Evolutionary conservation across 2,797 vertebrate genomes (phyloP).

Genomic region (Schizothorax lantsangensis): DNA sequence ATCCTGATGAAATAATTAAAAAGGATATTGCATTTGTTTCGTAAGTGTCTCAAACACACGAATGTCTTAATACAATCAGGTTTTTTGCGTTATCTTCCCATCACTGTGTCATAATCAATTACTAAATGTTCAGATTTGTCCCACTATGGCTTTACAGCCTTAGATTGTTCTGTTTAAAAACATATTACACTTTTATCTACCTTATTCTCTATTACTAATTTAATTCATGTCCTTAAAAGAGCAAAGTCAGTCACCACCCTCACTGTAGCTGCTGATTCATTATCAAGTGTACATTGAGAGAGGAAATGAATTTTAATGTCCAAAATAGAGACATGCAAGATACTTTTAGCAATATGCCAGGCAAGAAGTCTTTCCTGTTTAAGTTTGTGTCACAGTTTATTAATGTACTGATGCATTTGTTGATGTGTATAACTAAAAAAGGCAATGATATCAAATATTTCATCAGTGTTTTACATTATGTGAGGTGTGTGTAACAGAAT

Average conservation of each 20-base stretch:
- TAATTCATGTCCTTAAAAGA: slow-evolving; percentile 3
- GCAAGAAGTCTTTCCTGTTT: background rate
- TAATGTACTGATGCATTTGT: background rate
- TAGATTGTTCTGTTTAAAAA: background rate
- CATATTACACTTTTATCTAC: background rate
- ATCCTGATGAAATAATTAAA: slow-evolving; percentile 17
- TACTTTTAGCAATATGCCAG: background rate
- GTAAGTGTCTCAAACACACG: background rate
- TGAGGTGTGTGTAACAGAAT: background rate
- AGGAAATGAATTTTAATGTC: slow-evolving; percentile 65
- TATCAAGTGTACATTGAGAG: slow-evolving; percentile 40
- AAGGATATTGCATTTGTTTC: slow-evolving; percentile 30
- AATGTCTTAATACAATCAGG: slow-evolving; percentile 1
- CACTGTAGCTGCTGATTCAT: slow-evolving; percentile 55
- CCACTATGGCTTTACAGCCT: background rate
- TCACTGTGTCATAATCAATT: background rate
- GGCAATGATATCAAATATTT: background rate
- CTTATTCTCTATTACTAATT: background rate
- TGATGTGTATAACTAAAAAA: background rate
- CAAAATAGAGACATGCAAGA: slow-evolving; percentile 34
- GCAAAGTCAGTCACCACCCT: slow-evolving; percentile 19
- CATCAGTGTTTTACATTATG: background rate
- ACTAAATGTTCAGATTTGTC: background rate
- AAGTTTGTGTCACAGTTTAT: background rate
- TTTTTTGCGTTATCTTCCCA: background rate